Evolutionary conservation across 2,888 invertebrate genomes (phyloP), one percentile per base, ranked within the genome.

Genomic region (Tinea semifulvella): DNA sequence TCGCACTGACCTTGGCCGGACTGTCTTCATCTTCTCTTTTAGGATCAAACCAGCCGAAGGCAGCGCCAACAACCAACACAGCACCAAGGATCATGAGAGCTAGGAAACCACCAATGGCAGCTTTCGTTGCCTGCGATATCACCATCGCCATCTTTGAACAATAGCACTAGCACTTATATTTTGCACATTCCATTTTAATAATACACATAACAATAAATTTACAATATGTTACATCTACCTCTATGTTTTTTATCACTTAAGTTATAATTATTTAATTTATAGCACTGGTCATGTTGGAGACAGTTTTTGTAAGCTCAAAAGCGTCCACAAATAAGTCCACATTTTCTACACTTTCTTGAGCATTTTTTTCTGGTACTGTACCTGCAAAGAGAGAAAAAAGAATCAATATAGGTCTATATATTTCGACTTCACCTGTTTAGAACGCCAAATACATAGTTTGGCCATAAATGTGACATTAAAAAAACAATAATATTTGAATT

Each of bases 91-190:
- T 69, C 79, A 80, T 80, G 54, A 80, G 56, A 7, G 75, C 79
- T 42, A 80, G 52, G 51, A 79, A 71, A 6, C 76, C 79, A 45
- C 70, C 79, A 46, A 80, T 79, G 42, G 76, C 79, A 46, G 73
- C 79, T 57, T 80, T 80, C 43, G 80, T 80, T 50, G 80, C 71
- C 49, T 76, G 77, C 45, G 80, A 80, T 67, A 80, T 76, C 48
- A 79, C 80, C 79, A 80, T 80, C 56, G 80, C 80, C 80, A 80
- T 80, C 53, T 68, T 75, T 61, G 49, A 48, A 47, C 5, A 40
- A 42, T 17, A 17, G 4, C n/a, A 20, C 31, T 43, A 49, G 50
- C 60, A 64, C 61, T 61, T 61, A 68, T 73, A 61, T 65, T 47
- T 52, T 47, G 45, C 50, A 53, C 69, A 68, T 71, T 56, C 63